These are phyloP conservation scores for Dreissena polymorpha DNA, from an alignment of 1,140 invertebrate species.

Conservation along the genomic window DNA sequence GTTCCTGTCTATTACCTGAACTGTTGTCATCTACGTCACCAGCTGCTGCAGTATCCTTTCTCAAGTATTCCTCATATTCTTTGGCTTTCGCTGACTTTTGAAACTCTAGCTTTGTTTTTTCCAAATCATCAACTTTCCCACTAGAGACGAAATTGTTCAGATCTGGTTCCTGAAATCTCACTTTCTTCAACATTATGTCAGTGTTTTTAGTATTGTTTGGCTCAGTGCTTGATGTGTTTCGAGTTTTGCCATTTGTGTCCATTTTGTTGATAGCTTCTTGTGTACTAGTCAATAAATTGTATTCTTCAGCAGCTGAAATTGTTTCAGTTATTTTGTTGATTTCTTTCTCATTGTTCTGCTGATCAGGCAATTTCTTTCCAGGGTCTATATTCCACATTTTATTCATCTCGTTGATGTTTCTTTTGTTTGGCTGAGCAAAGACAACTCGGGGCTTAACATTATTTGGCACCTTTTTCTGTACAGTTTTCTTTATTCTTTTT, in stretches of 20 bases:
- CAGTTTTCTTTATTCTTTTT: conserved; percentile 14
- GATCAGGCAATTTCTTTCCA: conserved; percentile 15
- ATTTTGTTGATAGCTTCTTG: conserved; percentile 65
- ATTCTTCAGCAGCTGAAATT: conserved; percentile 69
- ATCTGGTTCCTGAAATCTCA: conserved; percentile 45
- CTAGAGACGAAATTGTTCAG: conserved; percentile 19
- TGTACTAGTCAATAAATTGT: conserved; percentile 70
- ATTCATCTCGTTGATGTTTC: neutral
- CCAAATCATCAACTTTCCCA: conserved; percentile 32
- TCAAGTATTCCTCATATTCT: too few species aligned
- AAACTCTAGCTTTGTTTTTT: conserved; percentile 26
- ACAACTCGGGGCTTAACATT: neutral
- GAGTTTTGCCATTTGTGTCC: neutral
- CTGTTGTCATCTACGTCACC: too few species aligned
- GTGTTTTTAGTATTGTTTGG: neutral
- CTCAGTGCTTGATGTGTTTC: too few species aligned
- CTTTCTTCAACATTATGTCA: conserved; percentile 3
- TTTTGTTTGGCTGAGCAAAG: neutral
- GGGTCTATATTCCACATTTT: conserved; percentile 26
- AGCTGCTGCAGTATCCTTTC: too few species aligned
- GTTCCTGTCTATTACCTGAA: too few species aligned
- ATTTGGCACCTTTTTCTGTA: neutral
- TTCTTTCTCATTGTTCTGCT: conserved; percentile 37
- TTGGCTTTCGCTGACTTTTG: neutral
- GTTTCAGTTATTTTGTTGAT: conserved; percentile 58